Evolutionary conservation across 2,113 vertebrate species (phyloP).

Genomic region (Poecile atricapillus): DNA sequence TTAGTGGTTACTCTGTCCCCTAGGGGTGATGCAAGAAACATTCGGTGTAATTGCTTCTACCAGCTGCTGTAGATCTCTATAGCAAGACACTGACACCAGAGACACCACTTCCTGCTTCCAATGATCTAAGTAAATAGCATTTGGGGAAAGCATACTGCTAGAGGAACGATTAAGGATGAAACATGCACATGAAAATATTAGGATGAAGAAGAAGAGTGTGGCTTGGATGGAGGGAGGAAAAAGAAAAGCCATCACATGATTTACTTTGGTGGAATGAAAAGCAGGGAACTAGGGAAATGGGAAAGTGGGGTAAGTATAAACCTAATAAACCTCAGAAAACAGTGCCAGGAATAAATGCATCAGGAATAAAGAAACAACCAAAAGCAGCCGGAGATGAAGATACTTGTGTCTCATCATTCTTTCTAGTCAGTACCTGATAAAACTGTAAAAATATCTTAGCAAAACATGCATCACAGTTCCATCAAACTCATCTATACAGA

Average conservation of each 20-base stretch:
- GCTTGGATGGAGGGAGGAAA: background rate
- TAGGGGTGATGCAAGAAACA: background rate
- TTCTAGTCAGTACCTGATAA: background rate
- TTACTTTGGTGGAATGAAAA: background rate
- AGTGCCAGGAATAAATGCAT: background rate
- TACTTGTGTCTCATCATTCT: background rate
- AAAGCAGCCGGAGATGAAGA: background rate
- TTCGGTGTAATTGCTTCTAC: background rate
- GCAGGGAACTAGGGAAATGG: background rate
- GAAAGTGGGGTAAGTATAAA: background rate
- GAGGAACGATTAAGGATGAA: background rate
- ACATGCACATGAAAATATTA: background rate
- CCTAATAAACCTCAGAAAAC: background rate
- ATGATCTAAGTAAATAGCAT: background rate
- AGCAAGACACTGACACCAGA: background rate
- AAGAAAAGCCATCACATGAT: background rate
- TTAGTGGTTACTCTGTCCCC: background rate
- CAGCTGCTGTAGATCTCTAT: background rate
- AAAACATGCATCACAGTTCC: background rate
- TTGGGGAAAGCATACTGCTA: background rate
- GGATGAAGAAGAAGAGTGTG: background rate
- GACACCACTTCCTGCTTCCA: background rate
- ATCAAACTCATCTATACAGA: background rate
- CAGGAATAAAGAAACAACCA: background rate
- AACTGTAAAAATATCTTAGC: background rate